Evolutionary conservation across 2,113 vertebrate species (phyloP).

Genomic region (Pluvialis apricaria): DNA sequence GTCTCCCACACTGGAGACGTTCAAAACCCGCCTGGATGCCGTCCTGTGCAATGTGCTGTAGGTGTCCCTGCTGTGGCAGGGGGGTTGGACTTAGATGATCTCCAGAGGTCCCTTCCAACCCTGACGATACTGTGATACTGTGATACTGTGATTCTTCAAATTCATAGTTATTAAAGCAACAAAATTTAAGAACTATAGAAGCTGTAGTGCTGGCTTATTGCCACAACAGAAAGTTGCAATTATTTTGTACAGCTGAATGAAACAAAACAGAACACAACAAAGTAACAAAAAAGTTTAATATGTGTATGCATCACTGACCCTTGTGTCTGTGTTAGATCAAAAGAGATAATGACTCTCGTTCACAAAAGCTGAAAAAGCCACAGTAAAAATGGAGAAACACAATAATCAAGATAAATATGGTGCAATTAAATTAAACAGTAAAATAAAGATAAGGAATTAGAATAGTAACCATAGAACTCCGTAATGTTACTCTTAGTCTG

Average conservation of each 20-base stretch:
- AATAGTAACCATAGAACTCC: not conserved
- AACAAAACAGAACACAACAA: not conserved
- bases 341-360: not conserved
- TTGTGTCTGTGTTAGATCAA: not conserved
- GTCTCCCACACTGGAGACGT: too few species aligned
- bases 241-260: not conserved
- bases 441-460: not conserved
- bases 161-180: not conserved
- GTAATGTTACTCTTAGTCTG: not conserved
- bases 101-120: too few species aligned
- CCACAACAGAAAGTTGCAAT: not conserved
- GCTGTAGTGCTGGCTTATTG: not conserved
- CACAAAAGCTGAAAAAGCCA: not conserved
- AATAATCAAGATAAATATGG: not conserved
- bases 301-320: not conserved
- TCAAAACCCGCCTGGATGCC: too few species aligned
- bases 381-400: not conserved
- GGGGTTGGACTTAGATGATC: too few species aligned
- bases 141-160: too few species aligned
- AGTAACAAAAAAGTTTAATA: not conserved
- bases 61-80: too few species aligned
- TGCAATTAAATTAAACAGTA: not conserved
- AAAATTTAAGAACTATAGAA: not conserved
- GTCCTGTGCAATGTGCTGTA: too few species aligned
- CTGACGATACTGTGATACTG: too few species aligned